phyloP scores from a whole-genome alignment of 2,797 vertebrate species.

The Saxicola maurus region DNA sequence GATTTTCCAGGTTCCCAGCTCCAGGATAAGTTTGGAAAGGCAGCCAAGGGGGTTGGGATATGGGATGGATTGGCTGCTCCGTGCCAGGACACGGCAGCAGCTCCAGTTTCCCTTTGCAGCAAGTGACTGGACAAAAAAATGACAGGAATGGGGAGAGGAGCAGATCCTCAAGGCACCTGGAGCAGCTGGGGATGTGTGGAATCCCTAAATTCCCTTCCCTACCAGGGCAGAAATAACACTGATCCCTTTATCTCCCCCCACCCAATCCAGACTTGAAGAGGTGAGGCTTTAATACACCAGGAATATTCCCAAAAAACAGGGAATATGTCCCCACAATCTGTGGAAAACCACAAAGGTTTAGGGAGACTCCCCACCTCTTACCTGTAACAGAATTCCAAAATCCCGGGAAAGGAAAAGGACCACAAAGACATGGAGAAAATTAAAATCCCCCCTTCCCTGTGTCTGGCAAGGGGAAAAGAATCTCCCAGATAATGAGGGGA shows the following conservation, averaged over 20 bases:
- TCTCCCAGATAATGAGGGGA: background rate
- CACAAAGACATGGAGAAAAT: rapidly evolving
- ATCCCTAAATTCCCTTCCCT: background rate
- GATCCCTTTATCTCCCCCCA: rapidly evolving
- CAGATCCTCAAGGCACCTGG: background rate
- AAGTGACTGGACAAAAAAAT: background rate
- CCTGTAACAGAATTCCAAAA: rapidly evolving
- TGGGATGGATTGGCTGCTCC: background rate
- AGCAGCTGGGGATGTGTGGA: background rate
- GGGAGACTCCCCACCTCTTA: background rate
- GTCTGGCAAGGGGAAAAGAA: rapidly evolving
- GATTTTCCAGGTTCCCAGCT: background rate
- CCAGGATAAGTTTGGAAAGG: background rate
- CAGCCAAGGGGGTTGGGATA: background rate
- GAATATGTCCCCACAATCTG: rapidly evolving
- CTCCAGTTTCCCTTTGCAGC: background rate
- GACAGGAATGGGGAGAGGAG: background rate
- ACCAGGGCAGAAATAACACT: background rate
- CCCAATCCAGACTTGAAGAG: background rate
- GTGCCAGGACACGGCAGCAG: background rate
- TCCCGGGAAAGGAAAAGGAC: rapidly evolving
- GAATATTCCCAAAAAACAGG: rapidly evolving
- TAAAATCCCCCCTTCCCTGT: rapidly evolving
- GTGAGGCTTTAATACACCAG: rapidly evolving
- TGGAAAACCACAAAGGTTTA: rapidly evolving